Conservation (phyloP, 2,113 vertebrate genomes). For the Tympanuchus pallidicinctus region DNA sequence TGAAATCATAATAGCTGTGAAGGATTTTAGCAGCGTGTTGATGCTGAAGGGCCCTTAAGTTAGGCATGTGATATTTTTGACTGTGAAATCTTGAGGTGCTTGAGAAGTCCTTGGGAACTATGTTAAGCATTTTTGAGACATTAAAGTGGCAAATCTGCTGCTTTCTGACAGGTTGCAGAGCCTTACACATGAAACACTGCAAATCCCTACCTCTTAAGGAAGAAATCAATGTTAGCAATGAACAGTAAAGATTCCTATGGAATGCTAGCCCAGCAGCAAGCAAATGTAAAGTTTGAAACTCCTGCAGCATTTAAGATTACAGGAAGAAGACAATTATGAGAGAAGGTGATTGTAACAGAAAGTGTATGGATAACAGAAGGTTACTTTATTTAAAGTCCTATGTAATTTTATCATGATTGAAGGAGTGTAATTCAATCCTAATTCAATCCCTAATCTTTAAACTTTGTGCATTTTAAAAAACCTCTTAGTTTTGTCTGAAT, state of each 20-base stretch:
- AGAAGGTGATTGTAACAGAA: neutral
- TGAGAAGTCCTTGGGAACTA: slow-evolving; percentile 46
- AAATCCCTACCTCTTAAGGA: slow-evolving; percentile 12
- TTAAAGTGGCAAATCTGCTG: slow-evolving; percentile 48
- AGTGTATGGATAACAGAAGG: neutral
- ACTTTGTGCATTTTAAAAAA: neutral
- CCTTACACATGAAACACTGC: neutral
- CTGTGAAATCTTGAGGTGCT: slow-evolving; percentile 14
- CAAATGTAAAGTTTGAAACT: neutral
- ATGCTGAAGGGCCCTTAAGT: slow-evolving; percentile 36
- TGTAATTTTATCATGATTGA: neutral
- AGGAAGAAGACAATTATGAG: neutral
- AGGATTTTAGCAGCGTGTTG: neutral
- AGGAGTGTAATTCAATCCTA: neutral
- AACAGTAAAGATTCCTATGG: neutral
- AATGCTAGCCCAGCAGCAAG: neutral
- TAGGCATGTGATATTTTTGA: slow-evolving; percentile 31
- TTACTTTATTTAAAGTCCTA: neutral
- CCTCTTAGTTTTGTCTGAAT: neutral
- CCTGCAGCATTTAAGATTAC: neutral
- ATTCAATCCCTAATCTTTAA: neutral
- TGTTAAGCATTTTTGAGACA: slow-evolving; percentile 53
- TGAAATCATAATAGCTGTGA: neutral
- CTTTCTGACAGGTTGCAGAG: slow-evolving; percentile 9
- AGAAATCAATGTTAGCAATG: neutral